Conservation (phyloP, 2,113 vertebrate species). For the Paratilapia polleni region DNA sequence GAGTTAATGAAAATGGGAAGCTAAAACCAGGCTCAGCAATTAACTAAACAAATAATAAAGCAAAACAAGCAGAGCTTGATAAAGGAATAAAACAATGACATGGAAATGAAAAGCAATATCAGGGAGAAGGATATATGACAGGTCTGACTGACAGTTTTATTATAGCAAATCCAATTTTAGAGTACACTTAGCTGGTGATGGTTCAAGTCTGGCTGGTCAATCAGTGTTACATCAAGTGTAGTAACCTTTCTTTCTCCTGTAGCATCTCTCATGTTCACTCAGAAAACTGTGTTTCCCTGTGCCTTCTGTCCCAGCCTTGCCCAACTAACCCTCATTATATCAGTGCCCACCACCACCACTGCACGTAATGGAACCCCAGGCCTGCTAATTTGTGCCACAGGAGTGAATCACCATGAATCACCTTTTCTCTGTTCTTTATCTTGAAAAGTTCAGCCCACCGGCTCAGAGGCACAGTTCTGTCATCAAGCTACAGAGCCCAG, state of each 20-base stretch:
- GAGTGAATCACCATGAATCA: conserved; percentile 49
- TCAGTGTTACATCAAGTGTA: background rate
- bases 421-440: conserved; percentile 32
- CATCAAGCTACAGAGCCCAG: background rate
- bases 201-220: conserved; percentile 10
- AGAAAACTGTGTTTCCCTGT: background rate
- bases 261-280: conserved; percentile 15
- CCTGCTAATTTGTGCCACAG: conserved; percentile 48
- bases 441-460: conserved; percentile 12
- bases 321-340: conserved; percentile 60
- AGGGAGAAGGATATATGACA: background rate
- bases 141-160: conserved; percentile 31
- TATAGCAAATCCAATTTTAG: conserved; percentile 1
- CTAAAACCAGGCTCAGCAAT: conserved; percentile 17
- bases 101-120: background rate
- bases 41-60: conserved; percentile 31
- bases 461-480: conserved; percentile 23
- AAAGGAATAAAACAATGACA: background rate
- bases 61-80: background rate
- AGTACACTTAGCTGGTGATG: background rate
- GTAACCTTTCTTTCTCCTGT: background rate
- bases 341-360: conserved; percentile 27
- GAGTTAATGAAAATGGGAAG: conserved; percentile 36
- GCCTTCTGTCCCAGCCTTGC: conserved; percentile 13
- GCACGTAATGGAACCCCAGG: conserved; percentile 35